These are phyloP conservation scores for Drosophila longiperda DNA, from an alignment of 2,888 invertebrate genomes.

Conservation along the genomic window DNA sequence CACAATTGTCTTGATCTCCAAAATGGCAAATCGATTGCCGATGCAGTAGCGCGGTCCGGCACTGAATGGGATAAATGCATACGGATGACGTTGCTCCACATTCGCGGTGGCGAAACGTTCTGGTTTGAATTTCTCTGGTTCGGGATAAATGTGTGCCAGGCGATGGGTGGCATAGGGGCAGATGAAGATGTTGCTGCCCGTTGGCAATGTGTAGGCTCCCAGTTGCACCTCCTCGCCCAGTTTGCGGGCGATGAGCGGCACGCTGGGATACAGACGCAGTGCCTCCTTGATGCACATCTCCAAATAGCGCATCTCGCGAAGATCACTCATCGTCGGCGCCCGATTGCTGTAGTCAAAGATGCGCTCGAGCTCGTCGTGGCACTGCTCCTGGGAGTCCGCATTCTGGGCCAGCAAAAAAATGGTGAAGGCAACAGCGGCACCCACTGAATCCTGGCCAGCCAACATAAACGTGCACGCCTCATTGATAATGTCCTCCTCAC, in stretches of 20 bases:
- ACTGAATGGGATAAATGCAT: constrained; percentile 87
- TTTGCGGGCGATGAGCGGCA: constrained; percentile 84
- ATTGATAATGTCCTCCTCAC: constrained; percentile 87
- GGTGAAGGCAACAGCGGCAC: constrained; percentile 87
- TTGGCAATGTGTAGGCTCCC: constrained; percentile 86
- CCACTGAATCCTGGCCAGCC: constrained; percentile 88
- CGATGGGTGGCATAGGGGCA: constrained; percentile 87
- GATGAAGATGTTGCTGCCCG: constrained; percentile 86
- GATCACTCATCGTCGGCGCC: constrained; percentile 86
- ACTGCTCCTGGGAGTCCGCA: constrained; percentile 85
- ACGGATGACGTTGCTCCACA: constrained; percentile 86
- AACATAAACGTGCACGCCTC: constrained; percentile 88
- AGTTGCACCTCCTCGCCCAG: constrained; percentile 83
- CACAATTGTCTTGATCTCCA: constrained; percentile 87
- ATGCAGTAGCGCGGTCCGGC: constrained; percentile 87
- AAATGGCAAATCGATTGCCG: constrained; percentile 87
- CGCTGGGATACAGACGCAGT: constrained; percentile 86
- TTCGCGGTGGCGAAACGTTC: constrained; percentile 87
- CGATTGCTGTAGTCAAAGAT: constrained; percentile 85
- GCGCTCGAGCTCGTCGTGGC: constrained; percentile 85
- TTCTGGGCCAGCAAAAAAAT: constrained; percentile 86
- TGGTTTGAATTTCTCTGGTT: constrained; percentile 87
- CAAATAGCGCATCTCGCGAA: constrained; percentile 88
- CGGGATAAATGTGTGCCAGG: constrained; percentile 86
- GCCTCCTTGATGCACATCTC: constrained; percentile 90